A percentile compares a stretch with the other conserved stretches of the same genome.
These are phyloP conservation scores for Folsomia candida DNA, from an alignment of 2,888 invertebrate genomes.

Conservation along the genomic window DNA sequence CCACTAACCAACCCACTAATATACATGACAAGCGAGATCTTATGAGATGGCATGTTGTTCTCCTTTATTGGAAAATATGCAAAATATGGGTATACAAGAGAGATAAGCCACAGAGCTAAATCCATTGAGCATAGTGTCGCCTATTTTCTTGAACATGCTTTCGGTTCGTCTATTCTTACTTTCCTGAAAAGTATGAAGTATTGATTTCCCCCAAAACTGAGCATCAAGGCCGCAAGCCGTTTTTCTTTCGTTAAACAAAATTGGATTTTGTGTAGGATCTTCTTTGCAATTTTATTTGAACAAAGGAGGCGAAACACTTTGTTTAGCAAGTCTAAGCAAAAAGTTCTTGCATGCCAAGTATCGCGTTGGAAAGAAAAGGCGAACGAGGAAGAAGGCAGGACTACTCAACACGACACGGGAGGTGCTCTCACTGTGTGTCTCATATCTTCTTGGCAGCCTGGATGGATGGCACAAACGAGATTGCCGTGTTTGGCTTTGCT, in stretches of 20 bases:
- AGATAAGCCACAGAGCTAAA: not conserved
- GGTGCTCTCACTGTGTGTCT: no score
- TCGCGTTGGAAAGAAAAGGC: no score
- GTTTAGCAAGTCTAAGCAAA: not conserved
- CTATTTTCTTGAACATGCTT: not conserved
- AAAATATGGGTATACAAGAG: not conserved
- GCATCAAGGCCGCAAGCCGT: not conserved
- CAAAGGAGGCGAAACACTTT: not conserved
- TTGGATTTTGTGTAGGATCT: not conserved
- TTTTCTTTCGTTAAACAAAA: not conserved
- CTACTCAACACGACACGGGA: no score
- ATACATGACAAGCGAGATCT: no score
- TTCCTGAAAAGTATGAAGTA: not conserved
- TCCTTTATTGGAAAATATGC: not conserved
- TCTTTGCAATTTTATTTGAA: not conserved
- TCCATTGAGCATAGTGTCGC: not conserved
- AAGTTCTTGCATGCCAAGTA: not conserved
- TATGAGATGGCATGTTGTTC: not conserved
- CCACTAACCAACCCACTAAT: no score
- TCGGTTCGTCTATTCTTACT: not conserved
- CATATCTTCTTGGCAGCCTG: no score
- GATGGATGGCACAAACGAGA: not conserved
- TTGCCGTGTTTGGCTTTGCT: not conserved
- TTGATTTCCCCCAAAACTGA: not conserved
- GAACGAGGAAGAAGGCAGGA: no score